Conservation (phyloP, 2,888 invertebrate species). For the Diachrysia chrysitis region DNA sequence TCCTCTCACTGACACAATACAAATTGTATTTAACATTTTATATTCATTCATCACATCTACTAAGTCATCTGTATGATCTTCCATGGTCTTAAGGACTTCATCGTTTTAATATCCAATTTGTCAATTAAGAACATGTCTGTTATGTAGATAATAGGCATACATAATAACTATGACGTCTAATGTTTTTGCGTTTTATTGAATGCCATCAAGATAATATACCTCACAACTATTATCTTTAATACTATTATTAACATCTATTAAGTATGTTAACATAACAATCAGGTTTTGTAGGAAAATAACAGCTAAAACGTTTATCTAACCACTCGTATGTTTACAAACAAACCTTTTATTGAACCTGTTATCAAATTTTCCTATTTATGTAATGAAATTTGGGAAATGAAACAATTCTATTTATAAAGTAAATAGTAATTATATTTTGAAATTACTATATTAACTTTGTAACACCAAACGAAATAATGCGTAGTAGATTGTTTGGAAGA, state of each 20-base stretch:
- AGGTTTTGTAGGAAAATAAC: constrained; percentile 7
- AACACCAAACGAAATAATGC: too few relatives aligned
- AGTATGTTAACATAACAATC: not conserved
- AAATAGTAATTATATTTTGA: too few relatives aligned
- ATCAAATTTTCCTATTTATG: not conserved
- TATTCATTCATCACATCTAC: too few relatives aligned
- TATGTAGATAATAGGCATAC: not conserved
- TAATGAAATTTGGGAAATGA: not conserved
- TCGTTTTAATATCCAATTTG: not conserved
- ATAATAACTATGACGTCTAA: constrained; percentile 6
- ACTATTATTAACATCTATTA: constrained; percentile 12
- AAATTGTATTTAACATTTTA: too few relatives aligned
- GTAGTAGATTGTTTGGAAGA: too few relatives aligned
- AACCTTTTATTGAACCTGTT: not conserved
- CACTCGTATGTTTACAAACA: constrained; percentile 1
- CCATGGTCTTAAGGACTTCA: too few relatives aligned
- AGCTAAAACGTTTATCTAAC: not conserved
- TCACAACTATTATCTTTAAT: constrained; percentile 14
- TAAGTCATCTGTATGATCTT: too few relatives aligned
- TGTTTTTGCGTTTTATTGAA: constrained; percentile 19
- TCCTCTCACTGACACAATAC: too few relatives aligned
- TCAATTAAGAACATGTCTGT: not conserved
- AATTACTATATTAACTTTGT: too few relatives aligned
- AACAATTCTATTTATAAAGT: too few relatives aligned
- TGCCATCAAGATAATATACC: constrained; percentile 18